Conservation (phyloP, 2,113 vertebrate species). For the Leucopternis melanops region DNA sequence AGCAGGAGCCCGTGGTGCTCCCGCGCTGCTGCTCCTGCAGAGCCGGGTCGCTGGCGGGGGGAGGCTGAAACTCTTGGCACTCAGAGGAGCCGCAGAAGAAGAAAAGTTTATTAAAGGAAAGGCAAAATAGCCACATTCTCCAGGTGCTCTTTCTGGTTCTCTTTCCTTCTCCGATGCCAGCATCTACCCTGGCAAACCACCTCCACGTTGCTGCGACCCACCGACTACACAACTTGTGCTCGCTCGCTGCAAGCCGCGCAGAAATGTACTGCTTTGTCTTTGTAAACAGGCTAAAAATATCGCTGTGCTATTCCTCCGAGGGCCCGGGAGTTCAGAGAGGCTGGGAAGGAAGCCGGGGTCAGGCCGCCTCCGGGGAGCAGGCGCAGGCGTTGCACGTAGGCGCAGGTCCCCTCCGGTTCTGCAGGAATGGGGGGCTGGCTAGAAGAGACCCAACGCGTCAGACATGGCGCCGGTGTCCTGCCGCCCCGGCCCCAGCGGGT, state of each 20-base stretch:
- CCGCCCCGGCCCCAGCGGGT: rapidly evolving
- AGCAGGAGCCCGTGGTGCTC: not conserved
- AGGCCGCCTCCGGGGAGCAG: not conserved
- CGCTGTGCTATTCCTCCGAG: not conserved
- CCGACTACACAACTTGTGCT: not conserved
- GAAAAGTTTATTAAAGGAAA: not conserved
- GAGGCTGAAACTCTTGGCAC: not conserved
- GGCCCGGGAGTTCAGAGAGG: not conserved
- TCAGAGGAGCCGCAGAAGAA: not conserved
- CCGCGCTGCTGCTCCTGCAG: not conserved
- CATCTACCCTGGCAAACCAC: not conserved
- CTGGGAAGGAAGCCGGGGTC: conserved; percentile 27
- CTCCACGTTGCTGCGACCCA: rapidly evolving
- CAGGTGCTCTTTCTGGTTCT: not conserved
- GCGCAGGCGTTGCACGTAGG: not conserved
- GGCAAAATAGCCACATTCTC: not conserved
- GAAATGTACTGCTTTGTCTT: not conserved
- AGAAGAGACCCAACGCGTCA: not conserved
- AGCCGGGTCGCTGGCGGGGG: rapidly evolving
- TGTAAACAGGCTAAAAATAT: conserved; percentile 63
- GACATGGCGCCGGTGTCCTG: not conserved
- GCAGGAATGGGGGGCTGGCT: not conserved
- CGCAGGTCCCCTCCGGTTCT: not conserved
- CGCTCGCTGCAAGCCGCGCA: not conserved
- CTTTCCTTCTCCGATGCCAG: not conserved